Base-by-base conservation (phyloP, 2,888 invertebrate species). In the Cheilosia vernalis region DNA sequence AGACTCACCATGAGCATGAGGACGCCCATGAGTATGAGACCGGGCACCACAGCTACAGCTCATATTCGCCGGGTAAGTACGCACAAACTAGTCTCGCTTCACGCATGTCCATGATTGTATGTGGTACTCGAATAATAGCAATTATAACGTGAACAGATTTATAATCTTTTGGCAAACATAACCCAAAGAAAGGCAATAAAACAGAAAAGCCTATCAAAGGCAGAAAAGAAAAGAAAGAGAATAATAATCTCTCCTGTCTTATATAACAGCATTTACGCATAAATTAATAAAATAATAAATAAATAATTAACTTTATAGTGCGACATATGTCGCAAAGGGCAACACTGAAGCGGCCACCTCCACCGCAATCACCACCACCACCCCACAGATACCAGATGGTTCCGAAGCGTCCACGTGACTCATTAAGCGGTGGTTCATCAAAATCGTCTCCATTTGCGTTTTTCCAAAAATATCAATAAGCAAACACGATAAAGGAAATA, bases 251-350 rank as follows among this genome's bases (percentile, higher is more conserved):
- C 17, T 47, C 21, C 17, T 44, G 49, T 49, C 30, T 37, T 60
- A 13, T 40, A 42, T 44, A 77, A 67, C 2, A 47, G 42, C 33
- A 64, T 24, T 37, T 13, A 49, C 5, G n/a, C 9, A 69, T 53
- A 60, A 67, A 67, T 67, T 60, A 77, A 77, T 77, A 77, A 77
- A 58, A 77, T 44, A 60, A 63, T 24, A 47, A 21, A 19, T 27
- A 55, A 40, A 40, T 19, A 78, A 80, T 80, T 80, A 67, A 80
- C 66, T 73, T 73, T 80, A 73, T 80, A 80, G 80, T 73, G 73
- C 80, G 80, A 73, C 80, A 80, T 61, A 44, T 40, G 80, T 80
- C 73, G 73, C 80, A 73, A 80, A 80, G 80, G 60, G 44, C 60
- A 21, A 44, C 79, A 55, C 15, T 80, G 80, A 80, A 80, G 73